These are phyloP conservation scores for Dryobotodes eremita DNA, from an alignment of 2,888 invertebrate genomes.

Conservation along the genomic window DNA sequence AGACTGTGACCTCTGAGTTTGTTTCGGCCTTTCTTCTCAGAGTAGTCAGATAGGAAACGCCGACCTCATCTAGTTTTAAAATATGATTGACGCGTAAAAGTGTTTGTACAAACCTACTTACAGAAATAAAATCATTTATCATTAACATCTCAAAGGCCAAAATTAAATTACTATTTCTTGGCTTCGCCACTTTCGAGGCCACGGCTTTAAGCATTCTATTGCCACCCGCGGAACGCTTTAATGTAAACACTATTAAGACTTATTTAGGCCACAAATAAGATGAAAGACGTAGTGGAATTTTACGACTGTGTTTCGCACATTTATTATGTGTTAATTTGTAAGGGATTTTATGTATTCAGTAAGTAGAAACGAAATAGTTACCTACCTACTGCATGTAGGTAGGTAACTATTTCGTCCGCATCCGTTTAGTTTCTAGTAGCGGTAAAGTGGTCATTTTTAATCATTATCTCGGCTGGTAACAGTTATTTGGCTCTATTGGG, in stretches of 20 bases:
- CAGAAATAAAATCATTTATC: no score
- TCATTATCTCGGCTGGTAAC: no score
- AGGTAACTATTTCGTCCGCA: no score
- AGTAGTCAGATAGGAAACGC: no score
- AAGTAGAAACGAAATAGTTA: background rate
- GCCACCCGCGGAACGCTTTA: conserved; percentile 56
- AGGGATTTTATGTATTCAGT: conserved; percentile 31
- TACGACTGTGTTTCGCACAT: conserved; percentile 48
- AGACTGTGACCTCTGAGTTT: no score
- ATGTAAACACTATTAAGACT: conserved; percentile 62
- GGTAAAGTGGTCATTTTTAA: background rate
- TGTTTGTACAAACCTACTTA: no score
- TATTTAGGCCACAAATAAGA: conserved; percentile 63
- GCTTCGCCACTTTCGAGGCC: conserved; percentile 43
- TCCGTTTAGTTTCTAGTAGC: background rate
- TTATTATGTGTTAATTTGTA: conserved; percentile 50
- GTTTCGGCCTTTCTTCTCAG: no score
- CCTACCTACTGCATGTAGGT: background rate
- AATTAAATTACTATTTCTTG: background rate
- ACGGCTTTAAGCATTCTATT: conserved; percentile 30
- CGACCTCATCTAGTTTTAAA: no score
- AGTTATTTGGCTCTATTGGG: no score
- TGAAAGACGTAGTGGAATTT: conserved; percentile 47
- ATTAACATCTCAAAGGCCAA: background rate
- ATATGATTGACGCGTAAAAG: no score